Evolutionary conservation across 2,797 vertebrate species (phyloP).

Genomic region (Vipera latastei): DNA sequence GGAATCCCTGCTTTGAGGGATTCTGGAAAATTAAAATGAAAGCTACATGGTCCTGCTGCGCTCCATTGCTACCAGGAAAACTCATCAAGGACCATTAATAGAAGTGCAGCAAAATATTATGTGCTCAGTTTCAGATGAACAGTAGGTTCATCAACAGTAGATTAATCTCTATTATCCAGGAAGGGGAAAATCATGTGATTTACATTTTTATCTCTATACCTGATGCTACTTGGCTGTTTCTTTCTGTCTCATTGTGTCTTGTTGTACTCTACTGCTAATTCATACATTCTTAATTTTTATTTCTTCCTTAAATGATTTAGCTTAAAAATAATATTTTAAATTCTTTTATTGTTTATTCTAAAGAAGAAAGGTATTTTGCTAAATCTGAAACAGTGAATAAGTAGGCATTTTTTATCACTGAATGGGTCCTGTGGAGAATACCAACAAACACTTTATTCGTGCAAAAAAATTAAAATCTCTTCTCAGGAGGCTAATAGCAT

Average conservation of each 20-base stretch:
- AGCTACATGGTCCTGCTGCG: not conserved
- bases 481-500: not conserved
- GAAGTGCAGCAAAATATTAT: not conserved
- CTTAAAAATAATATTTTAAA: not conserved
- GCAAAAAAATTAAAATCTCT: not conserved
- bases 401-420: not conserved
- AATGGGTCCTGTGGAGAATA: not conserved
- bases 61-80: not conserved
- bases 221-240: not conserved
- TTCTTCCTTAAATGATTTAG: not conserved
- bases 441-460: not conserved
- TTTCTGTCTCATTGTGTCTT: not conserved
- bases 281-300: not conserved
- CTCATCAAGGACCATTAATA: not conserved
- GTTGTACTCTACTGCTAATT: not conserved
- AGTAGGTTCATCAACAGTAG: not conserved
- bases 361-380: not conserved
- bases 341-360: not conserved
- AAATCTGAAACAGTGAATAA: not conserved
- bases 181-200: not conserved
- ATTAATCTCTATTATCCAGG: not conserved
- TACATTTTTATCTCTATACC: not conserved
- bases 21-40: not conserved
- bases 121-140: not conserved
- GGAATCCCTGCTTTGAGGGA: not conserved